A percentile compares a stretch with the other conserved stretches of the same genome.
Conservation (phyloP, 2,888 invertebrate species). For the Thecophora atra region DNA sequence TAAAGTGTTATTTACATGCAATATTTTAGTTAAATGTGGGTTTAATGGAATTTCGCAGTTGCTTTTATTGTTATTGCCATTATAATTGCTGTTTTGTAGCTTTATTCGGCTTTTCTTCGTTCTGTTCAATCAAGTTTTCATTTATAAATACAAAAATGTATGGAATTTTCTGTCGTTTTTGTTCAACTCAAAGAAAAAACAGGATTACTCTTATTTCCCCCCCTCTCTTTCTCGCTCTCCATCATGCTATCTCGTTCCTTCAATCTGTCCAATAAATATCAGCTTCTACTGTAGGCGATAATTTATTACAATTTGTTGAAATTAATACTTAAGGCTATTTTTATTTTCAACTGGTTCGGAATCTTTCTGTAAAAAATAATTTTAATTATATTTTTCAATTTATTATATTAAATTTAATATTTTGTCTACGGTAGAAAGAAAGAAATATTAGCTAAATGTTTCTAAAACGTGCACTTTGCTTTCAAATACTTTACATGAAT, state of each 20-base stretch:
- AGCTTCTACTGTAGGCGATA: conserved; percentile 27
- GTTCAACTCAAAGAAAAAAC: background rate
- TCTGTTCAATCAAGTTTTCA: conserved; percentile 19
- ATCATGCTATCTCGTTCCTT: no score
- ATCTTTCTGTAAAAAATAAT: background rate
- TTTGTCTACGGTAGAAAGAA: no score
- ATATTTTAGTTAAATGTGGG: conserved; percentile 42
- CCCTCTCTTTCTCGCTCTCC: no score
- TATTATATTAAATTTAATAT: no score
- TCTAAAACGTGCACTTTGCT: no score
- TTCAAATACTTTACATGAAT: no score
- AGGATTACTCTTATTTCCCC: conserved; percentile 15
- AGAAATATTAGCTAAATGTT: no score
- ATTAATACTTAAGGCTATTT: conserved; percentile 31
- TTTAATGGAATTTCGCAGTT: conserved; percentile 47
- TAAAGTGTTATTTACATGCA: conserved; percentile 41
- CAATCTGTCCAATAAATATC: conserved; percentile 1
- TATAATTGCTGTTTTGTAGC: conserved; percentile 27
- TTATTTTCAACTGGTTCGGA: conserved; percentile 7
- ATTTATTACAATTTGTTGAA: conserved; percentile 30
- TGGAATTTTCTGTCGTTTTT: conserved; percentile 18
- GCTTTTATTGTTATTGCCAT: conserved; percentile 45
- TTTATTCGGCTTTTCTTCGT: background rate
- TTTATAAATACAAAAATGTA: background rate
- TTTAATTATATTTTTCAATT: background rate